Evolutionary conservation across 2,888 invertebrate genomes (phyloP), one percentile per base, ranked within the genome.

Genomic region (Phragmatobia fuliginosa): DNA sequence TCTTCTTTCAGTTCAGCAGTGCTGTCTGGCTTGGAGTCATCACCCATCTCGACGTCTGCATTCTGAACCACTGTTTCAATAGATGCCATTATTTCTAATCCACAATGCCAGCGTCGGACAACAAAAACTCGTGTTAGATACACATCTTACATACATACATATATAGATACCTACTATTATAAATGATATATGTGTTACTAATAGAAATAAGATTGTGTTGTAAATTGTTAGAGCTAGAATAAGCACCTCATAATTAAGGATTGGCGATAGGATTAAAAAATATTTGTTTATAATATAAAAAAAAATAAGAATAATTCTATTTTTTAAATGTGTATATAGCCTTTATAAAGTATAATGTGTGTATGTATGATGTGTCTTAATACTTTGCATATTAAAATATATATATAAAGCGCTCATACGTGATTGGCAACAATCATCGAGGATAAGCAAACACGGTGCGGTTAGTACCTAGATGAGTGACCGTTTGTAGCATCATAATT

Each of bases 61-160:
- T 97, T 97, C 82, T 97, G 97, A 74, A 97, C 97, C 84, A 98
- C 98, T 83, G 97, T 97, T 94, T 98, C 97, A 89, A 98, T 98
- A 81, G 97, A 97, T 84, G 97, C 98, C 96, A 97, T 96, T 91
- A 98, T 97, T 85, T 97, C 97, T 95, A 93, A 90, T 92, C 94
- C 93, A 91, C 86, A 89, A 89, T 87, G 93, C 89, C 89, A 92
- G 94, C 92, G 88, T 91, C 90, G 88, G 89, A 91, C 91, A 93
- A 92, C 89, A 94, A 92, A 93, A 93, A 88, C 87, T 86, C 81
- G 85, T 82, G 89, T 93, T 93, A 92, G 92, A 90, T 87, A 89
- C 84, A 77, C 76, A 72, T 80, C 74, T 68, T 74, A 72, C 79
- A 76, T 72, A 71, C 64, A 67, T 61, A 67, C 52, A 70, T 49